phyloP scores from a whole-genome alignment of 2,797 vertebrate genomes.

The Meriones psammophilus region DNA sequence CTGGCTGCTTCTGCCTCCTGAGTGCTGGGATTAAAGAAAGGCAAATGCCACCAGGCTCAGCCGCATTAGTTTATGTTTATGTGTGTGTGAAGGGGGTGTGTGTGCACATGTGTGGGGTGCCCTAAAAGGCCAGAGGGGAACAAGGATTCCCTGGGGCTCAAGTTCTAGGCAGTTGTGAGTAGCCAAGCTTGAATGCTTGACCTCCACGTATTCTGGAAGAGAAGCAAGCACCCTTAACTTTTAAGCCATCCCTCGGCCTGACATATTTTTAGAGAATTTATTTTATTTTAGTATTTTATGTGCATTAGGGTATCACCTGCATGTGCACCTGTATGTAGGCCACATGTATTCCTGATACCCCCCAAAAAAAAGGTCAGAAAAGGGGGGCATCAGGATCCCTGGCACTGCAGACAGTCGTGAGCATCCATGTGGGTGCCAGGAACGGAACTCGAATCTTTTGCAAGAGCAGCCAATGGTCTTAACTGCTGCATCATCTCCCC shows the following conservation, averaged over 20 bases:
- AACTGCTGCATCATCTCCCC: neutral
- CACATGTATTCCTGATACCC: neutral
- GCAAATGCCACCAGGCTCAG: neutral
- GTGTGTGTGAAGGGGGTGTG: neutral
- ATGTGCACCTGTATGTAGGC: neutral
- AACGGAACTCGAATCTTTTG: neutral
- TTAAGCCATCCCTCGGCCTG: neutral
- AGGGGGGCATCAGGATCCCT: neutral
- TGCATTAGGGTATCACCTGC: neutral
- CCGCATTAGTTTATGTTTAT: neutral
- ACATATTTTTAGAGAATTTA: neutral
- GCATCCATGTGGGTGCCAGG: neutral
- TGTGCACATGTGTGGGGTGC: neutral
- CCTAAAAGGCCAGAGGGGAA: neutral
- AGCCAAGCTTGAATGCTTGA: neutral
- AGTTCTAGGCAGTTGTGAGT: neutral
- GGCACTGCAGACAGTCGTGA: neutral
- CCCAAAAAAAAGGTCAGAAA: neutral
- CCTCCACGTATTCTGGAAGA: neutral
- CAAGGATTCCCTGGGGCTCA: neutral
- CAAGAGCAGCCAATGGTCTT: neutral
- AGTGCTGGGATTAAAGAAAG: neutral
- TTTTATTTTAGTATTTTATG: neutral
- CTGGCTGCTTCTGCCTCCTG: neutral
- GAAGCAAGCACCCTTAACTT: neutral